A percentile compares a stretch with the other conserved stretches of the same genome.
Conservation (phyloP, 2,888 invertebrate genomes). For the Cordilura impudica region DNA sequence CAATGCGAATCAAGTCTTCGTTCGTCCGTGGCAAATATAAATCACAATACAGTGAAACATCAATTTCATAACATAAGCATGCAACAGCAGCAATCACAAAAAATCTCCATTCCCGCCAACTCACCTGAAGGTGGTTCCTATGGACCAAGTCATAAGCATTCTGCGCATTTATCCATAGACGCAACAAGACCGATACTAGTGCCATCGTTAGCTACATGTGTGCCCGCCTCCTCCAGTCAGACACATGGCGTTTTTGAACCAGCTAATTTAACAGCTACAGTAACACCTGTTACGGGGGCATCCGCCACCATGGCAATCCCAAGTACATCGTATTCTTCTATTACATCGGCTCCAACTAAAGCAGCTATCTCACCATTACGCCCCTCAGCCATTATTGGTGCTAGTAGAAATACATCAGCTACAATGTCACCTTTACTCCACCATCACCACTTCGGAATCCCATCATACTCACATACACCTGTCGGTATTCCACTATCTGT, state of each 20-base stretch:
- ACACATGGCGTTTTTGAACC: conserved; percentile 65
- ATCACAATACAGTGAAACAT: conserved; percentile 73
- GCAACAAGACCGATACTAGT: conserved; percentile 66
- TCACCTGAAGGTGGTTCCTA: conserved; percentile 23
- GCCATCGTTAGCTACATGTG: conserved; percentile 61
- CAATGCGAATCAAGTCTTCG: conserved; percentile 90
- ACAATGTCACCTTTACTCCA: conserved; percentile 64
- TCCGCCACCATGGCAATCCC: conserved; percentile 59
- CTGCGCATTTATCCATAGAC: conserved; percentile 69
- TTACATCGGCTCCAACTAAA: conserved; percentile 34
- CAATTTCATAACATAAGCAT: conserved; percentile 73
- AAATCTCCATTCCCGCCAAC: conserved; percentile 52
- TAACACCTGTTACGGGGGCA: conserved; percentile 67
- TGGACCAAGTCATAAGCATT: conserved; percentile 53
- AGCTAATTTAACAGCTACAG: conserved; percentile 69
- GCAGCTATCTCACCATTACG: conserved; percentile 63
- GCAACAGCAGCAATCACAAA: conserved; percentile 63
- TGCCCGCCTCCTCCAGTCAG: conserved; percentile 49
- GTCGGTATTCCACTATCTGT: conserved; percentile 69
- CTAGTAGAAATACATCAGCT: conserved; percentile 55
- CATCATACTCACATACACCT: conserved; percentile 63
- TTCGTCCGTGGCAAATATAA: conserved; percentile 82
- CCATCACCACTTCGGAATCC: conserved; percentile 63
- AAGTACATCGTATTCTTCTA: conserved; percentile 47
- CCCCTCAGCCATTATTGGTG: conserved; percentile 64